Base-by-base conservation (phyloP, 1,140 invertebrate genomes). In the Carposina sasakii region DNA sequence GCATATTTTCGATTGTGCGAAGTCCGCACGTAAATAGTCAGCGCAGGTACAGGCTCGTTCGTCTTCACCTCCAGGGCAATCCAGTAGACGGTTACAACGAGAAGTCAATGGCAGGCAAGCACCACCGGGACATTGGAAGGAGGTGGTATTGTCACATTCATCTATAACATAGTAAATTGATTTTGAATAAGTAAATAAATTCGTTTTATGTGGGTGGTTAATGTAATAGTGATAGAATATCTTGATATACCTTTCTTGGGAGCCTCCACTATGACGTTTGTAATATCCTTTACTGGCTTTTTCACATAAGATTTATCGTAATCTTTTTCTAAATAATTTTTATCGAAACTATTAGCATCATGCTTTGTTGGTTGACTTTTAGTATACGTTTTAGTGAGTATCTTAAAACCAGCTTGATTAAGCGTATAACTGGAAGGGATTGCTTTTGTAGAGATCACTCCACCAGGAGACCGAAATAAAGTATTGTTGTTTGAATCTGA, bases 21-120 rank as follows among this genome's bases (percentile, higher is more conserved):
- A 87, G 56, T 93, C 91, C 9, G 91, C 88, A 47, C 86, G 87
- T 9, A 94, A 69, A 63, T 91, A 92, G 75, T 95, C 92, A 4
- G 91, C 92, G 67, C 93, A 95, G 6, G 89, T 89, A 66, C 93
- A 94, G 34, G 90, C 87, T 4, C 81, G 76, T 73, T 94, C 93
- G 63, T 95, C 93, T 52, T 90, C 90, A 0, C 91, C 90, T 48
- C 88, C 88, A 1, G 84, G 61, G 63, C 93, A 95, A 63, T 95
- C 93, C 5, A 90, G 82, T 3, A 93, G 72, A 66, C 91, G 89
- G 63, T 95, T 94, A 64, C 93, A 95, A 45, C 90, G 86, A 2
- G 89, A 88, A 8, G 87, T 88, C 31, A 86, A 65, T 0, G 91
- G 87, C 12, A 94, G 76, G 69, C 93, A 95, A 56, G 88, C 88